Percentiles rank a stretch among this genome's conserved stretches.
Evolutionary conservation across 2,888 invertebrate genomes (phyloP).

Genomic region (Mycalesis mineus): DNA sequence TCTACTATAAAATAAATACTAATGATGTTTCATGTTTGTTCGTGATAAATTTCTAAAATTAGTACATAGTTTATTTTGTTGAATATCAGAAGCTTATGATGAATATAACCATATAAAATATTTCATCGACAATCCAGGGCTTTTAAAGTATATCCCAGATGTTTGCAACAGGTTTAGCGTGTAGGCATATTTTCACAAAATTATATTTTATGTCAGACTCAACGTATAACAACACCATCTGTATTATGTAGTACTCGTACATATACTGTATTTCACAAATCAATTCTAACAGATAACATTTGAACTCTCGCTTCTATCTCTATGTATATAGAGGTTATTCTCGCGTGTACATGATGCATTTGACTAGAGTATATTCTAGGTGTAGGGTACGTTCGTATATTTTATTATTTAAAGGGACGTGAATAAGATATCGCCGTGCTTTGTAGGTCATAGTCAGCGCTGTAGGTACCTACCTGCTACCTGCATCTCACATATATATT

Average conservation of each 20-base stretch:
- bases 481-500: neutral
- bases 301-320: neutral
- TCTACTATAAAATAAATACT: too few species aligned
- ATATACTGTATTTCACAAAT: neutral
- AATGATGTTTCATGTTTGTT: too few species aligned
- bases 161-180: neutral
- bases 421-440: conserved; percentile 21
- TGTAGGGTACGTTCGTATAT: conserved; percentile 18
- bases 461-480: neutral
- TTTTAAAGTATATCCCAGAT: neutral
- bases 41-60: too few species aligned
- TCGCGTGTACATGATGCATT: conserved; percentile 8
- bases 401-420: conserved; percentile 28
- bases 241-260: neutral
- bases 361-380: conserved; percentile 21
- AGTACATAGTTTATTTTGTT: too few species aligned
- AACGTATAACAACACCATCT: neutral
- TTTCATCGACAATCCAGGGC: neutral
- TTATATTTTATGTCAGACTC: neutral
- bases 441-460: conserved; percentile 29
- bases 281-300: neutral
- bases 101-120: neutral
- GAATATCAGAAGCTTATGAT: too few species aligned
- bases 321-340: conserved; percentile 10
- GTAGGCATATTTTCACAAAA: neutral